phyloP scores from a whole-genome alignment of 1,140 invertebrate species.

The Pararge aegeria region DNA sequence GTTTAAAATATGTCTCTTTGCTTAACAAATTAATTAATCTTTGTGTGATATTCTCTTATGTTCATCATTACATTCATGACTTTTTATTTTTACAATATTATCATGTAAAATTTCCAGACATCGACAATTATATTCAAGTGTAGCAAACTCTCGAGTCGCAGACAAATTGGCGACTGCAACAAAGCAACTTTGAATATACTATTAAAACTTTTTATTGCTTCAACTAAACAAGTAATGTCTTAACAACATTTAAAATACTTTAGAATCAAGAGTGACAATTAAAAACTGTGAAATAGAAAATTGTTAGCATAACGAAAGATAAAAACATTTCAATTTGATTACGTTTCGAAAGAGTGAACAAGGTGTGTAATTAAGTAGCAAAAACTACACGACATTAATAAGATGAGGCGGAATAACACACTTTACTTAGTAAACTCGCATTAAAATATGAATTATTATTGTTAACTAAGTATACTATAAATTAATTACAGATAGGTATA shows the following conservation, averaged over 20 bases:
- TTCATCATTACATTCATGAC: too few relatives aligned
- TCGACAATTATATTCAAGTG: neutral
- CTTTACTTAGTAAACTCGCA: too few relatives aligned
- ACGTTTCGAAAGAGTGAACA: neutral
- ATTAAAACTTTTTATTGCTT: constrained; percentile 5
- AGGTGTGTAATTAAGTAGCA: neutral
- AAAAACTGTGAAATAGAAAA: neutral
- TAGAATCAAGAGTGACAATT: neutral
- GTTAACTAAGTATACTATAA: too few relatives aligned
- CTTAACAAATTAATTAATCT: too few relatives aligned
- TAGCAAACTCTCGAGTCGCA: constrained; percentile 11
- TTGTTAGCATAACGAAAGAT: neutral
- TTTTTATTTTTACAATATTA: too few relatives aligned
- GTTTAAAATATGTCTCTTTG: neutral
- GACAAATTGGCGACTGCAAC: constrained; percentile 21
- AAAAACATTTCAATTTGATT: neutral
- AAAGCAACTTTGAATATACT: constrained; percentile 14
- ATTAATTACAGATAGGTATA: too few relatives aligned
- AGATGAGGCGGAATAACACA: neutral
- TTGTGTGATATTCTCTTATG: too few relatives aligned
- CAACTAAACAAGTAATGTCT: neutral
- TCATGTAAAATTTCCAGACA: too few relatives aligned
- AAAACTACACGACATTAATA: neutral
- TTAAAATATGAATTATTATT: too few relatives aligned
- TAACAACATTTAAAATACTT: neutral